Conservation (phyloP, 2,113 vertebrate genomes). For the Sinocyclocheilus anshuiensis region DNA sequence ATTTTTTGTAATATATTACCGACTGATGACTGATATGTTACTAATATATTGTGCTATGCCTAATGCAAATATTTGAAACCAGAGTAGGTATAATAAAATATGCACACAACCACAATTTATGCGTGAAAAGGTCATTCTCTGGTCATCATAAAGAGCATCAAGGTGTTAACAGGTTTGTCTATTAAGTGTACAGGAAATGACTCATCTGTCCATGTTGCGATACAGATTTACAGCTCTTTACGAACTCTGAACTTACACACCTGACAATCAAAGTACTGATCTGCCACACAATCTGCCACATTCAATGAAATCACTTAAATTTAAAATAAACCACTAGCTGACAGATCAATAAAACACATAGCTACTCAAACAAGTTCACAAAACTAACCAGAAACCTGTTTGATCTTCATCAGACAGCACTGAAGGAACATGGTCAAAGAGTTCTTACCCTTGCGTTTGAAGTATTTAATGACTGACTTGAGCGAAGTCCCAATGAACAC, state of each 20-base stretch:
- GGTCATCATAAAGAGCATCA: background rate
- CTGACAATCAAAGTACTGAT: background rate
- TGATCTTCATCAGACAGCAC: background rate
- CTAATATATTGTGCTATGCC: too few relatives aligned
- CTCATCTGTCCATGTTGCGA: background rate
- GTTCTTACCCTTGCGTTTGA: conserved; percentile 95
- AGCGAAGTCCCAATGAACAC: conserved; percentile 93
- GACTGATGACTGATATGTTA: too few relatives aligned
- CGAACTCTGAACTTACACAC: background rate
- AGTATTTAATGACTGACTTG: conserved; percentile 93
- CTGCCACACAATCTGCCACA: background rate
- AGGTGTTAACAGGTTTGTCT: background rate
- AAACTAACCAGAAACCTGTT: background rate
- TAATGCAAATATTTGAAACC: too few relatives aligned
- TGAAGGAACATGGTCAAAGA: background rate
- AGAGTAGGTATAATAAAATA: background rate
- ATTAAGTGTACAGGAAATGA: conserved; percentile 23
- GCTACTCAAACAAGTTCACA: background rate
- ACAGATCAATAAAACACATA: background rate
- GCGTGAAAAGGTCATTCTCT: background rate
- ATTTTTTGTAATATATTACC: too few relatives aligned
- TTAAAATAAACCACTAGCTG: background rate
- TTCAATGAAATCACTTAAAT: background rate
- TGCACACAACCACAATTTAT: background rate
- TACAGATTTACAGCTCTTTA: background rate